phyloP scores from a whole-genome alignment of 2,888 invertebrate species.

The Drosophila kokeensis region DNA sequence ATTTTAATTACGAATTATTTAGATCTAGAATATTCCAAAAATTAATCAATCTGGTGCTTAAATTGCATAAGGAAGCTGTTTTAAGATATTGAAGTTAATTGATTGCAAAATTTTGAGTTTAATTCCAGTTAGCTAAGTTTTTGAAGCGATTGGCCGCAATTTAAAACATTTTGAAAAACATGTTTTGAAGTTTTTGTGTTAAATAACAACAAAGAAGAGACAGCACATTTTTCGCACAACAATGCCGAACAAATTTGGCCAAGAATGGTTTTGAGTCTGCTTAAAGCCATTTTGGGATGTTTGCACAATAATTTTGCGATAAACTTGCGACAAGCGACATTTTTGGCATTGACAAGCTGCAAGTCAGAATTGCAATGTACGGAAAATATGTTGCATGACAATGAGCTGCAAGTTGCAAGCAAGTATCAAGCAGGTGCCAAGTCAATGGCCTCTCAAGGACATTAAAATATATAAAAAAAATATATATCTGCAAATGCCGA shows the following conservation, averaged over 20 bases:
- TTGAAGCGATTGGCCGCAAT: not conserved
- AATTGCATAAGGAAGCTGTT: not conserved
- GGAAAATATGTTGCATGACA: constrained; percentile 63
- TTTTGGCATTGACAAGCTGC: constrained; percentile 18
- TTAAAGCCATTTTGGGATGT: constrained; percentile 10
- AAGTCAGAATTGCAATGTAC: constrained; percentile 61
- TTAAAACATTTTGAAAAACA: not conserved
- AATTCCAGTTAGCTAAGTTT: not conserved
- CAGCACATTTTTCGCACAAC: constrained; percentile 6
- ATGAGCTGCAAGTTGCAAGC: constrained; percentile 45
- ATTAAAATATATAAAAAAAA: constrained; percentile 58
- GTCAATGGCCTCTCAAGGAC: constrained; percentile 43
- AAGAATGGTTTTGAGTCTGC: constrained; percentile 4
- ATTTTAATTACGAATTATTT: not conserved
- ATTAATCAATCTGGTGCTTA: not conserved
- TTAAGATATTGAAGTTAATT: not conserved
- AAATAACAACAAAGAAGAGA: not conserved
- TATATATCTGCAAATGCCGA: constrained; percentile 37
- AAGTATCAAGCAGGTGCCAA: constrained; percentile 61
- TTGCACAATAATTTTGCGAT: constrained; percentile 18
- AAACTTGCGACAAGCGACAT: constrained; percentile 5
- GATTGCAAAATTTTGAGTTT: not conserved
- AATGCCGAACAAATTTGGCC: constrained; percentile 6
- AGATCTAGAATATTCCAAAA: not conserved
- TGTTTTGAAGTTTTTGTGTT: not conserved